These are phyloP conservation scores for Emydura subglobosa DNA, from an alignment of 2,113 vertebrate genomes.

Conservation along the genomic window DNA sequence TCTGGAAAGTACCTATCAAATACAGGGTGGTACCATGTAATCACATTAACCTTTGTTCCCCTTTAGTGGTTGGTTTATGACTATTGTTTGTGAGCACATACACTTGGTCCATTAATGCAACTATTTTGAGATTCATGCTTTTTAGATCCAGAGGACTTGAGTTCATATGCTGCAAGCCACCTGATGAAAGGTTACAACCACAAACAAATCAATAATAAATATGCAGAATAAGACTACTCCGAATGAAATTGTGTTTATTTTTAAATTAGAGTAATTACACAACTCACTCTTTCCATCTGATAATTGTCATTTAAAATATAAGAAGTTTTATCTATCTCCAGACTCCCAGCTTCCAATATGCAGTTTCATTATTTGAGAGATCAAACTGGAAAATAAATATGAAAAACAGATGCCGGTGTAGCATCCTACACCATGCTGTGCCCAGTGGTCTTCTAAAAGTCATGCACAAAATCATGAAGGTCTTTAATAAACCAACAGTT, in stretches of 20 bases:
- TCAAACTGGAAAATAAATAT: neutral
- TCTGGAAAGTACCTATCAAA: neutral
- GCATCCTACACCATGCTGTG: neutral
- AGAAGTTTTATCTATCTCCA: neutral
- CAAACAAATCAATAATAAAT: neutral
- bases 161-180: neutral
- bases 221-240: neutral
- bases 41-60: neutral
- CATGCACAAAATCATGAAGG: neutral
- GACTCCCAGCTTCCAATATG: neutral
- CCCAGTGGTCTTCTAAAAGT: neutral
- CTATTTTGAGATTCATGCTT: neutral
- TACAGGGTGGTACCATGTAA: neutral
- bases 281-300: neutral
- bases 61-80: neutral
- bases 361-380: neutral
- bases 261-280: neutral
- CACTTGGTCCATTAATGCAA: neutral
- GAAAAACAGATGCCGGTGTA: neutral
- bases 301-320: neutral
- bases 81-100: neutral
- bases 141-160: neutral
- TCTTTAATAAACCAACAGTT: neutral
- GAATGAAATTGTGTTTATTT: fast-evolving
- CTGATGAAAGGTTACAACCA: neutral